Conservation (phyloP, 2,888 invertebrate species). For the Caenorhabditis becei region DNA sequence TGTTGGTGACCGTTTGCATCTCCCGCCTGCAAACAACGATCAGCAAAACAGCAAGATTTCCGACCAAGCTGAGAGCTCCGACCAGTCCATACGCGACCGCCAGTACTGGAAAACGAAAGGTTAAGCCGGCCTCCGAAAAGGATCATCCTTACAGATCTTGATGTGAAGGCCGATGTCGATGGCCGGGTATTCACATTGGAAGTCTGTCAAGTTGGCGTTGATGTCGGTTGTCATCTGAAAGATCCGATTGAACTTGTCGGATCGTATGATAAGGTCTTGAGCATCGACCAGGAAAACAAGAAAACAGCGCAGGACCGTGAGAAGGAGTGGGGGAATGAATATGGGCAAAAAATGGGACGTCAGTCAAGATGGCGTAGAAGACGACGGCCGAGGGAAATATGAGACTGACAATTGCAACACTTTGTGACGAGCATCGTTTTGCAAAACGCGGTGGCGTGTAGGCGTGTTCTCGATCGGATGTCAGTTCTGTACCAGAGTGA, state of each 20-base stretch:
- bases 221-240: constrained; percentile 42
- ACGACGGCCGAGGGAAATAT: constrained; percentile 27
- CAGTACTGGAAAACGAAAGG: constrained; percentile 60
- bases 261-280: too few species aligned
- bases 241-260: neutral
- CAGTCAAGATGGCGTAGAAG: constrained; percentile 28
- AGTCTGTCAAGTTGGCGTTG: constrained; percentile 52
- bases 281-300: neutral
- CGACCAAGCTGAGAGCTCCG: constrained; percentile 66
- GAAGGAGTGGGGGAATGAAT: neutral
- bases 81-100: constrained; percentile 64
- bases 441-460: constrained; percentile 15
- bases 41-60: constrained; percentile 66
- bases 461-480: constrained; percentile 10
- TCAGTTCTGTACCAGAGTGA: constrained; percentile 7
- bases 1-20: constrained; percentile 74
- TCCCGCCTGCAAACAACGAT: constrained; percentile 65
- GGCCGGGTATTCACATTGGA: constrained; percentile 58
- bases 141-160: constrained; percentile 37
- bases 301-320: neutral
- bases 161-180: constrained; percentile 35
- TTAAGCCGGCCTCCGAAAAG: neutral
- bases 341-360: neutral
- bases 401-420: constrained; percentile 58
- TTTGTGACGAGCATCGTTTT: constrained; percentile 52